A percentile compares a stretch with the other conserved stretches of the same genome.
phyloP scores from a whole-genome alignment of 2,888 invertebrate species.

The Leptinotarsa tumamoca region DNA sequence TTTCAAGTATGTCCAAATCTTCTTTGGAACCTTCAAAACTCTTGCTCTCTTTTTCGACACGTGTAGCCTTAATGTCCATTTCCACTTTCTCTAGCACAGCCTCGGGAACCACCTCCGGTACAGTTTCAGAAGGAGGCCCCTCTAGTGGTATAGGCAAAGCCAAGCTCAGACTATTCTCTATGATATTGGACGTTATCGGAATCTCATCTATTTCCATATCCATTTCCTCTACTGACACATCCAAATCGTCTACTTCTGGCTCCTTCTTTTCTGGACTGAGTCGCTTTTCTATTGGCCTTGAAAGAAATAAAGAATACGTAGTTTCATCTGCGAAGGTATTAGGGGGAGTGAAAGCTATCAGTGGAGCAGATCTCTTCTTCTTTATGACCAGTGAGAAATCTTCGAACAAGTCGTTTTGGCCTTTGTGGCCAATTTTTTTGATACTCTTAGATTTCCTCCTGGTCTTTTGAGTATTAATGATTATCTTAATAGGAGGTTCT shows the following conservation, averaged over 20 bases:
- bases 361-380: constrained; percentile 51
- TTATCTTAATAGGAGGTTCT: constrained; percentile 41
- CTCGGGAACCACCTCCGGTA: background rate
- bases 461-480: constrained; percentile 48
- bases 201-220: constrained; percentile 58
- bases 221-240: constrained; percentile 54
- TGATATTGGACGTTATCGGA: constrained; percentile 50
- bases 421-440: constrained; percentile 50
- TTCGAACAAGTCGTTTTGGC: constrained; percentile 52
- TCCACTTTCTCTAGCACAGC: background rate
- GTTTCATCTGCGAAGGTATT: constrained; percentile 39
- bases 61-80: background rate
- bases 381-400: constrained; percentile 55
- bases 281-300: constrained; percentile 13
- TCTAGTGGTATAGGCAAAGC: constrained; percentile 18
- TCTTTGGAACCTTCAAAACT: background rate
- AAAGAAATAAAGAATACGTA: constrained; percentile 26
- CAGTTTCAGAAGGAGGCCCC: background rate
- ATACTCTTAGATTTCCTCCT: constrained; percentile 54
- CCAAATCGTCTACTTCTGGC: constrained; percentile 32
- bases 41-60: background rate
- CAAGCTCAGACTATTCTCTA: constrained; percentile 45
- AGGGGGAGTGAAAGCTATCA: constrained; percentile 40
- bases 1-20: background rate
- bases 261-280: constrained; percentile 13